phyloP scores from a whole-genome alignment of 23 tunicate species.

The Trididemnum miniatum region DNA sequence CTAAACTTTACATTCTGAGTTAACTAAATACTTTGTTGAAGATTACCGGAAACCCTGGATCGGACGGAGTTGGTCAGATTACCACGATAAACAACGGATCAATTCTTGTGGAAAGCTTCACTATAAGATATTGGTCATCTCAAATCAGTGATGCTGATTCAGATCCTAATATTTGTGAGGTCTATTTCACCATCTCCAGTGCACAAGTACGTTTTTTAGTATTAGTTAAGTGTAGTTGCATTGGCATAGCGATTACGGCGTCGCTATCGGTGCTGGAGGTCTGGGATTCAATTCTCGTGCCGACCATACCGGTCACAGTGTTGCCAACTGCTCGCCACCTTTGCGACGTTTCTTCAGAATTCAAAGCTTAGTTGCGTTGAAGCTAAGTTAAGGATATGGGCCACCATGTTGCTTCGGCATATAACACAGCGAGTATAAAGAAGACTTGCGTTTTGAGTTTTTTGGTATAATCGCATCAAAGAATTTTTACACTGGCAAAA shows the following conservation, averaged over 20 bases:
- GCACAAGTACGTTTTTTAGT: not conserved
- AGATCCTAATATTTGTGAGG: constrained; percentile 48
- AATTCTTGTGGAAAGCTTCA: not conserved
- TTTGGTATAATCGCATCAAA: no score
- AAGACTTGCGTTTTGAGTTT: no score
- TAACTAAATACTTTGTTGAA: no score
- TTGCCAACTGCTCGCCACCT: not conserved
- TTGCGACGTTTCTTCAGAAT: not conserved
- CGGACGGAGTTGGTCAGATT: constrained; percentile 4
- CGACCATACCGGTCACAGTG: not conserved
- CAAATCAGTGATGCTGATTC: not conserved
- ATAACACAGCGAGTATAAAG: no score
- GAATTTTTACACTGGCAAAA: no score
- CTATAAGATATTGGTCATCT: not conserved
- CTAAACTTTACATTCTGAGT: no score
- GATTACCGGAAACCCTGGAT: not conserved
- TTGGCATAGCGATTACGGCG: not conserved
- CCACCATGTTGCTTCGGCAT: no score
- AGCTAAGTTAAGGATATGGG: no score
- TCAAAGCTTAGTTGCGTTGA: not conserved
- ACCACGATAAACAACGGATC: not conserved
- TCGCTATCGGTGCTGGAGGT: not conserved
- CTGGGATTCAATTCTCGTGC: not conserved
- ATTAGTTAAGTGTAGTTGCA: no score
- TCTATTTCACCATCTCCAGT: constrained; percentile 38